phyloP scores from a whole-genome alignment of 2,113 vertebrate species.

The Notothenia coriiceps region DNA sequence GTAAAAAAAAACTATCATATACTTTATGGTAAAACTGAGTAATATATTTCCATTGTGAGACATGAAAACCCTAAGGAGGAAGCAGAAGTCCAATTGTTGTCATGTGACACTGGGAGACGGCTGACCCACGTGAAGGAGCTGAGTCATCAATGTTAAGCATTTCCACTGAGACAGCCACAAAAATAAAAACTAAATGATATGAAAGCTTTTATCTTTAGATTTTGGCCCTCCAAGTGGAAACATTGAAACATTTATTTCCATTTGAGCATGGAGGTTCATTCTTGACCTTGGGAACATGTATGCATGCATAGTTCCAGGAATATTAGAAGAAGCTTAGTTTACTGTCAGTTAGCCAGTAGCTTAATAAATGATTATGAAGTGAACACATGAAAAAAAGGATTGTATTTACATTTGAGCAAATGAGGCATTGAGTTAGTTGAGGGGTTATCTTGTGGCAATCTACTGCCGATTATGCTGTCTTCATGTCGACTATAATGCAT shows the following conservation, averaged over 20 bases:
- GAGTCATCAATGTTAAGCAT: slow-evolving; percentile 13
- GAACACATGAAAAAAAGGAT: neutral
- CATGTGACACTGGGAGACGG: slow-evolving; percentile 12
- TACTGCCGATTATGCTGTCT: neutral
- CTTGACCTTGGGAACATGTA: neutral
- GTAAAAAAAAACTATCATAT: neutral
- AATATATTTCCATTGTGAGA: slow-evolving; percentile 1
- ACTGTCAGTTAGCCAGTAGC: neutral
- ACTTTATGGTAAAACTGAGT: slow-evolving; percentile 3
- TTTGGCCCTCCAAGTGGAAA: neutral
- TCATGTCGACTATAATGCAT: neutral
- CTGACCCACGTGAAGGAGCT: neutral
- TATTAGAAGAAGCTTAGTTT: neutral
- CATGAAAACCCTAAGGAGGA: neutral
- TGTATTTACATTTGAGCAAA: neutral
- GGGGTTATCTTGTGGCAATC: neutral
- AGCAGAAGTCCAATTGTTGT: slow-evolving; percentile 31
- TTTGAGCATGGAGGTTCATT: neutral
- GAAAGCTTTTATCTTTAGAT: neutral
- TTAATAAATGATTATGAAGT: neutral
- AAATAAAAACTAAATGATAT: neutral
- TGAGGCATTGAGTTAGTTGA: neutral
- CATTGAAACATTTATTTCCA: no score
- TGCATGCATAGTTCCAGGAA: neutral
- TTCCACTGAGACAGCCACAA: slow-evolving; percentile 6